These are phyloP conservation scores for Forbesichthys papilliferus DNA, from an alignment of 2,113 vertebrate species.

Conservation along the genomic window DNA sequence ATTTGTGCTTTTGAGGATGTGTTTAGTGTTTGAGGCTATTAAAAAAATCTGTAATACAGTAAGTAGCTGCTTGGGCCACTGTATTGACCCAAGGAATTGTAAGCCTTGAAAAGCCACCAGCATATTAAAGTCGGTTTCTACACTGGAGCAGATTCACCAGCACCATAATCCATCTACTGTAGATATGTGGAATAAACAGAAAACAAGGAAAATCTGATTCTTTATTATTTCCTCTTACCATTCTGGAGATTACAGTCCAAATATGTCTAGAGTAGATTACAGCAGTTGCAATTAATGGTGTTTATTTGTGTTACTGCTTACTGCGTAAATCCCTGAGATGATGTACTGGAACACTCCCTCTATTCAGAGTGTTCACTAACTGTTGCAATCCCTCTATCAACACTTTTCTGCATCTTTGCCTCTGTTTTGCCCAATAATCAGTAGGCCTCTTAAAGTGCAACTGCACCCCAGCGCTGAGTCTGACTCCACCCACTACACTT, in stretches of 20 bases:
- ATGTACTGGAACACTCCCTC: constrained; percentile 8
- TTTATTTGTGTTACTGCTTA: constrained; percentile 12
- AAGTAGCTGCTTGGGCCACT: not conserved
- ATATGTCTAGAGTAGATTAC: not conserved
- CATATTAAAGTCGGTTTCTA: too few relatives aligned
- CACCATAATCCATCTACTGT: not conserved
- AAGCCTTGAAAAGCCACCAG: too few relatives aligned
- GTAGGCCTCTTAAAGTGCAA: too few relatives aligned
- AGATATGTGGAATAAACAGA: not conserved
- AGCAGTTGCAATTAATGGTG: constrained; percentile 3
- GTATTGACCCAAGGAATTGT: constrained; percentile 2
- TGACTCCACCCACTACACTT: too few relatives aligned
- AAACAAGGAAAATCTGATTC: not conserved
- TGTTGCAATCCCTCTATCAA: constrained; percentile 3
- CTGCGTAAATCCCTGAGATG: constrained; percentile 8
- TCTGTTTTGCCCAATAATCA: not conserved
- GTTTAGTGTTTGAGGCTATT: too few relatives aligned
- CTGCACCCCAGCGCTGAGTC: too few relatives aligned
- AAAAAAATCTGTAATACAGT: too few relatives aligned
- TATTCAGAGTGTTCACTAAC: constrained; percentile 9
- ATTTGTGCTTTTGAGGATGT: too few relatives aligned
- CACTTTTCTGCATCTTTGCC: not conserved
- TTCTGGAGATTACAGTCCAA: not conserved
- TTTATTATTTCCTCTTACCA: not conserved
- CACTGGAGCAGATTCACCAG: too few relatives aligned